Evolutionary conservation across 1,140 invertebrate genomes (phyloP).

Genomic region (Choristoneura fumiferana): DNA sequence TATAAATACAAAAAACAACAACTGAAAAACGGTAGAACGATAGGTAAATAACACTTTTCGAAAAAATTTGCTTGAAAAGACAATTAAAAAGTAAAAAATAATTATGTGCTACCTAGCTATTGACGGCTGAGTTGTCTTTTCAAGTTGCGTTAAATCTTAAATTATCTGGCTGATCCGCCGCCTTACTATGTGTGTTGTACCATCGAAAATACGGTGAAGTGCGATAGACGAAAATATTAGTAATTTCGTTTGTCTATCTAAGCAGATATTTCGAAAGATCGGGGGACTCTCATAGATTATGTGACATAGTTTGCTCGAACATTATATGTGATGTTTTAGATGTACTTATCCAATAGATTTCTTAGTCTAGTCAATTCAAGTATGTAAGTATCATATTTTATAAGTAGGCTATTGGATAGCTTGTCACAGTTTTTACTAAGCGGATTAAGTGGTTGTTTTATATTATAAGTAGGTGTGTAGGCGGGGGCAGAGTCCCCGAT

Average conservation of each 20-base stretch:
- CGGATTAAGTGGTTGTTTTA: conserved; percentile 14
- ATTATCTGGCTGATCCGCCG: background rate
- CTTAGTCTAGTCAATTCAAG: too few relatives aligned
- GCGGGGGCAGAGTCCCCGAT: conserved; percentile 13
- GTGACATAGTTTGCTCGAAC: conserved; percentile 1
- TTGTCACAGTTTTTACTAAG: conserved; percentile 2
- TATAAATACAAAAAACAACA: too few relatives aligned
- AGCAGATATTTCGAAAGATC: conserved; percentile 4
- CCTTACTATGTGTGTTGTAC: conserved; percentile 2
- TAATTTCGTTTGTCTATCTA: conserved; percentile 2
- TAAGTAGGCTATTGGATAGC: conserved; percentile 2
- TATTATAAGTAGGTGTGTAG: background rate
- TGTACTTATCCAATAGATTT: too few relatives aligned
- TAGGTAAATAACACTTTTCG: too few relatives aligned
- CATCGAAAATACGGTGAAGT: background rate
- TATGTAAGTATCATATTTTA: conserved; percentile 4
- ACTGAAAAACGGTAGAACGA: too few relatives aligned
- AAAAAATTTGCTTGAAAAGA: too few relatives aligned
- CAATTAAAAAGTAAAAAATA: too few relatives aligned
- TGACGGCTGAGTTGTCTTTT: too few relatives aligned
- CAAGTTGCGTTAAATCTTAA: too few relatives aligned
- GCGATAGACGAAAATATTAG: background rate
- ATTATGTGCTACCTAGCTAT: too few relatives aligned
- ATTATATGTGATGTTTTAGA: too few relatives aligned
- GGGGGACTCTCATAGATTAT: background rate